phyloP scores from a whole-genome alignment of 2,113 vertebrate species.

The Ailurus styani region DNA sequence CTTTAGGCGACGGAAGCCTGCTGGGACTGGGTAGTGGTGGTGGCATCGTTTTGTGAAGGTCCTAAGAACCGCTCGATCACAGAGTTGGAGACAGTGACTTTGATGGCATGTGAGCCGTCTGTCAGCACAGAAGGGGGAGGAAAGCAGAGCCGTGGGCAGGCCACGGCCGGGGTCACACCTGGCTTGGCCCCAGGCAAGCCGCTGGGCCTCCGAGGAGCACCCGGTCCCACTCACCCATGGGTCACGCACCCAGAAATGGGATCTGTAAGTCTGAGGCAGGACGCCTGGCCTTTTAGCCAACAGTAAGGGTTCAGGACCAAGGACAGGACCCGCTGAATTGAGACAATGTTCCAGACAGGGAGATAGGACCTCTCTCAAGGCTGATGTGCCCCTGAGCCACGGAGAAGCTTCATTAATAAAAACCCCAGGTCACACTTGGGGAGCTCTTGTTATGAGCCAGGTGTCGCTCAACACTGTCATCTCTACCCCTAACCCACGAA shows the following conservation, averaged over 20 bases:
- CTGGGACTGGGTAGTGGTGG: too few species aligned
- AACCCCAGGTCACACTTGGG: neutral
- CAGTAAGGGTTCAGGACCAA: neutral
- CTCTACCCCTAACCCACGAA: fast-evolving
- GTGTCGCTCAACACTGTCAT: fast-evolving
- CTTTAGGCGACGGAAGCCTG: neutral
- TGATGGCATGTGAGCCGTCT: neutral
- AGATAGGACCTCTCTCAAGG: neutral
- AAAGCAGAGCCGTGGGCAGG: fast-evolving
- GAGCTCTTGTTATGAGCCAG: neutral
- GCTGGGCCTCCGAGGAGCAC: neutral
- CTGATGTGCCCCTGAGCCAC: neutral
- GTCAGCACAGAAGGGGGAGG: neutral
- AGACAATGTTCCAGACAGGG: neutral
- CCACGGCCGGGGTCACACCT: neutral
- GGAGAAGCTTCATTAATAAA: neutral
- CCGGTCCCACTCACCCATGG: neutral
- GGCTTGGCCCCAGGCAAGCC: neutral
- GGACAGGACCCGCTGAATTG: neutral
- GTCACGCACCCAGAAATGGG: neutral
- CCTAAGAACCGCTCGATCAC: neutral
- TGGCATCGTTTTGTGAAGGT: fast-evolving
- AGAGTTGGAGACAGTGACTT: neutral
- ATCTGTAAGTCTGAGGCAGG: neutral
- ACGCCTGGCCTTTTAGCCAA: fast-evolving